These are phyloP conservation scores for Calliopum simillimum DNA, from an alignment of 2,888 invertebrate species.

Conservation along the genomic window DNA sequence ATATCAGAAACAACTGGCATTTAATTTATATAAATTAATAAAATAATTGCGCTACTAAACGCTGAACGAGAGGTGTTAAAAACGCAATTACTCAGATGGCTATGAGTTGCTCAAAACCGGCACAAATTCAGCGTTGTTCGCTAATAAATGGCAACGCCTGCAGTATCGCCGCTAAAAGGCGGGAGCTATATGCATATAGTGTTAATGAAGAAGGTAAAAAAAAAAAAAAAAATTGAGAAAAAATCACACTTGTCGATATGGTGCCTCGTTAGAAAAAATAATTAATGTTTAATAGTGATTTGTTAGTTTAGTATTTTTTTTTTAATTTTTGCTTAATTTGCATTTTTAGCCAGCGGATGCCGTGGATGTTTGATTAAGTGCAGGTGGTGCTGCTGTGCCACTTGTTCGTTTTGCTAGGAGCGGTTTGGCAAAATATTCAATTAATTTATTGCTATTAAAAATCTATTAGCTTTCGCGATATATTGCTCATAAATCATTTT, in stretches of 20 bases:
- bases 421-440: background rate
- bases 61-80: conserved; percentile 25
- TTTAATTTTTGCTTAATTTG: conserved; percentile 16
- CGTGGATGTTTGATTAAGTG: background rate
- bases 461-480: background rate
- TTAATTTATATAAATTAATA: conserved; percentile 32
- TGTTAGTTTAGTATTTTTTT: conserved; percentile 54
- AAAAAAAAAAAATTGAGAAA: no score
- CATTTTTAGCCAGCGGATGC: conserved; percentile 6
- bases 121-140: background rate
- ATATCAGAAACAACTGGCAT: conserved; percentile 13
- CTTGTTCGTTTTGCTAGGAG: background rate
- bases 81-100: conserved; percentile 16
- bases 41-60: conserved; percentile 18
- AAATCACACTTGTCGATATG: background rate
- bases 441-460: conserved; percentile 20
- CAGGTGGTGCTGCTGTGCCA: background rate
- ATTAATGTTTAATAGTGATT: conserved; percentile 57
- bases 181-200: conserved; percentile 7
- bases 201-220: background rate
- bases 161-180: background rate
- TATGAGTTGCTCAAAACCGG: background rate
- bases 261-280: conserved; percentile 44
- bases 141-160: conserved; percentile 9
- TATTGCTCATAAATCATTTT: conserved; percentile 13